These are phyloP conservation scores for Leucozona laternaria DNA, from an alignment of 2,888 invertebrate genomes.

Conservation along the genomic window DNA sequence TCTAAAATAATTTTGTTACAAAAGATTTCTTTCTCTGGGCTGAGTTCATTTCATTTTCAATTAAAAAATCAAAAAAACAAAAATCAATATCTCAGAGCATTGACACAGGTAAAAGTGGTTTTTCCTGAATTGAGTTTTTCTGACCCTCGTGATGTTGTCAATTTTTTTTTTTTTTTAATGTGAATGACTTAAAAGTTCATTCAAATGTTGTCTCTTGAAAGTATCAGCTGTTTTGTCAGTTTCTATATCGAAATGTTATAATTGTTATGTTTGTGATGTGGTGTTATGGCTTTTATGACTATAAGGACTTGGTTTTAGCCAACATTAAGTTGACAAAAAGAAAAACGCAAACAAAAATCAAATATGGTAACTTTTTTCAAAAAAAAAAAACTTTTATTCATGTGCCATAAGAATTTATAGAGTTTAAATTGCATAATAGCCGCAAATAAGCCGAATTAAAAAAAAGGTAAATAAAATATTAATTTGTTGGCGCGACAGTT, in stretches of 20 bases:
- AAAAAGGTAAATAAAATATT: no score
- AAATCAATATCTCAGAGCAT: constrained; percentile 21
- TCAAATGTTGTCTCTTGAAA: constrained; percentile 46
- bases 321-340: no score
- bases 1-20: constrained; percentile 26
- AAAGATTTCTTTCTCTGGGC: constrained; percentile 58
- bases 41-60: constrained; percentile 51
- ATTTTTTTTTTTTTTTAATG: constrained; percentile 10
- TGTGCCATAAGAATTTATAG: no score
- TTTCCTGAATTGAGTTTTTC: constrained; percentile 54
- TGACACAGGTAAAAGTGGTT: constrained; percentile 64
- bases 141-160: constrained; percentile 61
- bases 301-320: no score
- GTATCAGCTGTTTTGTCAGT: constrained; percentile 26
- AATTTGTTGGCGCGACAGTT: no score
- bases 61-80: constrained; percentile 2
- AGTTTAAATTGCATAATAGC: no score
- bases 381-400: no score
- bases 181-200: constrained; percentile 12
- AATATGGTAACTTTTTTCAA: no score
- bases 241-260: not conserved
- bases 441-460: no score
- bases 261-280: not conserved
- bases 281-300: no score
- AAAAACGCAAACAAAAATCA: no score